Evolutionary conservation across 2,888 invertebrate species (phyloP), one percentile per base, ranked within the genome.

Genomic region (Diploptera punctata): DNA sequence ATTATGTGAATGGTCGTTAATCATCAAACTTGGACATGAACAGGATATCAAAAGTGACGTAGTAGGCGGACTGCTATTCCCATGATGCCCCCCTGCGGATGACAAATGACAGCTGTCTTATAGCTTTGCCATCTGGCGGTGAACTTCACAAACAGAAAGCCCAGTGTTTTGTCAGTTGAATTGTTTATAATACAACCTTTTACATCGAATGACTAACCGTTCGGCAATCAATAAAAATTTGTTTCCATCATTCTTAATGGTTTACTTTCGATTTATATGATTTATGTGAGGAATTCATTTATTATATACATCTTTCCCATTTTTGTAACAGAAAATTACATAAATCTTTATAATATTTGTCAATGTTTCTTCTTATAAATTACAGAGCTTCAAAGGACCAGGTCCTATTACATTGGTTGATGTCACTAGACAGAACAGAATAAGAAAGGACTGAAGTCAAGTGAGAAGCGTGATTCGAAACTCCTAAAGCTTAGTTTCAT

Each of bases 91-190:
- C 84, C 84, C 85, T 83, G 82, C 85, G 85, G 85, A 87, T 88
- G 88, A 88, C 88, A 88, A 88, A 88, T 87, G 88, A 87, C 88
- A 87, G 87, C 88, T 88, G 88, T 87, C 87, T 86, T 85, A 85
- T 87, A 47, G 87, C 87, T 87, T 10, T 87, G 87, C 87, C 88
- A 86, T 70, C 62, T 70, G 70, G 70, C 62, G 70, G 70, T 29
- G 61, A 69, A 69, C 60, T 69, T 60, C 65, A 65, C 65, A 65
- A 18, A 18, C 19, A 44, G 65, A 26, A 65, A 65, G 26, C 65
- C 29, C 29, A 24, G 47, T 43, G 62, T 62, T 62, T 38, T 62
- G 62, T 62, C 62, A 62, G 62, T 62, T 9, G 62, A 21, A 62
- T 16, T 62, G 62, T 62, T 62, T 43, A 62, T 62, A 38, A 29